Evolutionary conservation across 2,888 invertebrate species (phyloP).

Genomic region (Cancer borealis): DNA sequence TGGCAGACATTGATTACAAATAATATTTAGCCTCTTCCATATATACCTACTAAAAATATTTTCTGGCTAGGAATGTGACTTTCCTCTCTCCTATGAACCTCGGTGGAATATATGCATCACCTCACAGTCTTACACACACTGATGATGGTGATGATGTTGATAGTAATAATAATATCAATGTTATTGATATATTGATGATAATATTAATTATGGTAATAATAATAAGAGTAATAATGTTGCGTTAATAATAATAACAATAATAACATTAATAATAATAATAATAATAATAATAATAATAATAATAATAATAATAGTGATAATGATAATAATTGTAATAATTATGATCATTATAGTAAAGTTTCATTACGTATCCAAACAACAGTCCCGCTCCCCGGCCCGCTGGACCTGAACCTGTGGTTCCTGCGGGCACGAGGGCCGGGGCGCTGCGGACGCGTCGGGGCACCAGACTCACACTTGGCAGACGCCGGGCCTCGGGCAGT

Average conservation of each 20-base stretch:
- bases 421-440: neutral
- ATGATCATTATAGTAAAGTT: neutral
- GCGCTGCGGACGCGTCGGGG: neutral
- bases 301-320: neutral
- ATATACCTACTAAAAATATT: too few relatives aligned
- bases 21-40: too few relatives aligned
- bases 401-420: neutral
- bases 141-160: neutral
- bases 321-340: neutral
- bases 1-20: too few relatives aligned
- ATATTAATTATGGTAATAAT: conserved; percentile 28
- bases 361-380: neutral
- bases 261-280: neutral
- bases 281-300: neutral
- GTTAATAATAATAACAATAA: conserved; percentile 15
- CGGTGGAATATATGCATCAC: too few relatives aligned
- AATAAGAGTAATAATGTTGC: neutral
- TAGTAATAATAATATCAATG: neutral
- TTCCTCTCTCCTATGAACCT: too few relatives aligned
- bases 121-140: conserved; percentile 39
- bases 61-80: too few relatives aligned
- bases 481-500: conserved; percentile 47
- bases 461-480: conserved; percentile 62
- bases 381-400: neutral
- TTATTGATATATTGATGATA: conserved; percentile 39